phyloP scores from a whole-genome alignment of 2,113 vertebrate species.

The Petroica traversi region DNA sequence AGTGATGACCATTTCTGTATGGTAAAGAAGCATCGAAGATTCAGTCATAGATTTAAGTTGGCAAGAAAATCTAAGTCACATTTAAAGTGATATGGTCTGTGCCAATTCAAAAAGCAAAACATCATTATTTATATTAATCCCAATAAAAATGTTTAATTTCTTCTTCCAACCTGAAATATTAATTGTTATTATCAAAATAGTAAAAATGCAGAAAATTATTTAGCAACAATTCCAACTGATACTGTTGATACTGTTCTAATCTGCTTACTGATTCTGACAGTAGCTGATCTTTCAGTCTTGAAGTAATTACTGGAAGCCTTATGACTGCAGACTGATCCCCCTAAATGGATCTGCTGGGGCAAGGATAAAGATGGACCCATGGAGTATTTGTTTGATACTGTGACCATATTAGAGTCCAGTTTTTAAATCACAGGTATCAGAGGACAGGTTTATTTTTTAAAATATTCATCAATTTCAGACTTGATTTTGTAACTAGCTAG shows the following conservation, averaged over 20 bases:
- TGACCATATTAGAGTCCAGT: fast-evolving
- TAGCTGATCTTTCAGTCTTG: neutral
- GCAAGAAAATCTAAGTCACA: neutral
- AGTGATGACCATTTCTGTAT: neutral
- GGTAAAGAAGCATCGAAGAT: neutral
- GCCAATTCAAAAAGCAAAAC: neutral
- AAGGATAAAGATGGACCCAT: neutral
- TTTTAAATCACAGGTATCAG: neutral
- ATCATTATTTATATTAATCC: neutral
- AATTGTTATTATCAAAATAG: neutral
- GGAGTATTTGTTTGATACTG: neutral
- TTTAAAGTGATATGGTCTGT: neutral
- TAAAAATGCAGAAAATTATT: neutral
- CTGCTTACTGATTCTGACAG: neutral
- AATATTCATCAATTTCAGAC: neutral
- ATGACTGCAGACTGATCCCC: neutral
- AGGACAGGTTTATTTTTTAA: neutral
- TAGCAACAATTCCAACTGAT: neutral
- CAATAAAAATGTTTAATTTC: neutral
- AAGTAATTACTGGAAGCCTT: neutral
- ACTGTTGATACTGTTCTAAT: neutral
- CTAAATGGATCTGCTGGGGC: neutral
- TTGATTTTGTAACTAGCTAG: neutral
- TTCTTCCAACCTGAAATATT: neutral
- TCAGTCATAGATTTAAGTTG: neutral